Evolutionary conservation across 2,888 invertebrate species (phyloP).

Genomic region (Zonitis immaculata): DNA sequence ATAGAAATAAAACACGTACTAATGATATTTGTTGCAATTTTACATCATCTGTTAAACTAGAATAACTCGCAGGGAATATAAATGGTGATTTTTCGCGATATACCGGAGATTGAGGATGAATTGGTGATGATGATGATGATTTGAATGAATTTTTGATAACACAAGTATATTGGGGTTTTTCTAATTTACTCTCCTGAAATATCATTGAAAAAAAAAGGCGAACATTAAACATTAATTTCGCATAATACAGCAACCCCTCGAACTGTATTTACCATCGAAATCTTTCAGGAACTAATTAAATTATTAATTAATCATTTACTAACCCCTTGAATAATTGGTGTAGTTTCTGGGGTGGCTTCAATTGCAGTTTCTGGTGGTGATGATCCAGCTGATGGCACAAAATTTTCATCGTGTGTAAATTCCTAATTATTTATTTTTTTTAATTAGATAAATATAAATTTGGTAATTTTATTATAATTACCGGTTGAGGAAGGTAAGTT

Average conservation of each 20-base stretch:
- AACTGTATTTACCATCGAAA: too few species aligned
- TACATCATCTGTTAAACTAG: slow-evolving; percentile 6
- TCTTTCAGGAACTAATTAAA: not conserved
- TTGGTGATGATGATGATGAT: slow-evolving; percentile 6
- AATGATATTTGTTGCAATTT: slow-evolving; percentile 4
- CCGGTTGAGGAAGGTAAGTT: slow-evolving; percentile 52
- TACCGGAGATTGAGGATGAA: slow-evolving; percentile 14
- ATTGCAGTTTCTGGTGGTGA: slow-evolving; percentile 83
- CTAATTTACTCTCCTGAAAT: not conserved
- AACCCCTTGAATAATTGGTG: slow-evolving; percentile 57
- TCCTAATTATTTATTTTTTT: slow-evolving; percentile 7
- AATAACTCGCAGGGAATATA: slow-evolving; percentile 6
- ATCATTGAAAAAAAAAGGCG: not conserved
- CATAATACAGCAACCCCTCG: too few species aligned
- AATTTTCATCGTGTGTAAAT: slow-evolving; percentile 20
- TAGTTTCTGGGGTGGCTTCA: slow-evolving; percentile 86
- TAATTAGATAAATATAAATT: not conserved
- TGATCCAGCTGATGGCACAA: slow-evolving; percentile 53
- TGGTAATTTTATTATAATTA: slow-evolving; percentile 17
- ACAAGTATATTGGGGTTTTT: not conserved
- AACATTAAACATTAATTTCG: too few species aligned
- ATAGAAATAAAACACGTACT: slow-evolving; percentile 5
- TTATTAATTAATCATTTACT: not conserved
- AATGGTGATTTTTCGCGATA: slow-evolving; percentile 16
- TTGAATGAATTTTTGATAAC: not conserved